Percentiles rank a stretch among this genome's conserved stretches.
Evolutionary conservation across 1,140 invertebrate species (phyloP).

Genomic region (Sitobion miscanthi): DNA sequence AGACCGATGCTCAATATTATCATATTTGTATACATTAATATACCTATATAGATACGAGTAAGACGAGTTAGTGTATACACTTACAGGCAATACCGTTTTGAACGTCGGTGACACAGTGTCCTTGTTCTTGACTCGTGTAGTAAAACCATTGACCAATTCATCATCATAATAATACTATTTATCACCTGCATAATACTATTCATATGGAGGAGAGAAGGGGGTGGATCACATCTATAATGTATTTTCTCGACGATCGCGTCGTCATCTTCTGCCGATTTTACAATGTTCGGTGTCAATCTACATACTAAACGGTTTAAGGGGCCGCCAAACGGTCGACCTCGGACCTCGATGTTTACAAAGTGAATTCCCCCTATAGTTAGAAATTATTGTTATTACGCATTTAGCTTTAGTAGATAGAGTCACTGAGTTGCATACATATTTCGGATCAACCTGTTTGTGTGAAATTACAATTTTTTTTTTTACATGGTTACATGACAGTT

Average conservation of each 20-base stretch:
- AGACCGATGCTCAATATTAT: not conserved
- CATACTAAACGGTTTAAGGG: not conserved
- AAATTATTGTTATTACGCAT: too few species aligned
- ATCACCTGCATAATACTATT: not conserved
- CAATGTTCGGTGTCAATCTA: not conserved
- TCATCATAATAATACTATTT: not conserved
- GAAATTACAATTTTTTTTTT: too few species aligned
- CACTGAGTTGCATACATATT: too few species aligned
- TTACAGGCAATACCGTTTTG: not conserved
- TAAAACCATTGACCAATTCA: too few species aligned
- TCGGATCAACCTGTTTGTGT: too few species aligned
- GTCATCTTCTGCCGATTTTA: not conserved
- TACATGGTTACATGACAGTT: too few species aligned
- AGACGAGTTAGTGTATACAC: not conserved
- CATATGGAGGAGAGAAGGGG: too few species aligned
- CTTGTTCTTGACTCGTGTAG: not conserved
- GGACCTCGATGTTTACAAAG: too few species aligned
- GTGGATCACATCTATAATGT: not conserved
- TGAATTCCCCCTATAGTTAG: too few species aligned
- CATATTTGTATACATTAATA: not conserved
- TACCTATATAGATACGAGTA: too few species aligned
- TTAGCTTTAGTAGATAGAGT: too few species aligned
- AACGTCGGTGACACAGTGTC: not conserved
- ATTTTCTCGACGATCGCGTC: not conserved
- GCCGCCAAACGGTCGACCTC: too few species aligned